These are phyloP conservation scores for Chrysomela aeneicollis DNA, from an alignment of 2,888 invertebrate species.

Conservation along the genomic window DNA sequence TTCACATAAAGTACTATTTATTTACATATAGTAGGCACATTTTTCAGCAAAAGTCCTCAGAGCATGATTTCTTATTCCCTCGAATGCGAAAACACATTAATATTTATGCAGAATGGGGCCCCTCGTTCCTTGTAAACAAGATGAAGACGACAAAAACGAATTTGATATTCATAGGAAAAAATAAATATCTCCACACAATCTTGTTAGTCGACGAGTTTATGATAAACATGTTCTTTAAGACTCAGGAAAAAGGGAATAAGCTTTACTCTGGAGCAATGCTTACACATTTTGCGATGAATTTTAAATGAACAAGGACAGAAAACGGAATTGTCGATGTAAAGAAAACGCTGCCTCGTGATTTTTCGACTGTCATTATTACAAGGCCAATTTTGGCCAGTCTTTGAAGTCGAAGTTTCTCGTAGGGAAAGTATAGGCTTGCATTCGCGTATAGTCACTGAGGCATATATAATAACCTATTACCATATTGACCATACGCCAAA, in stretches of 20 bases:
- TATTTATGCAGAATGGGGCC: constrained; percentile 19
- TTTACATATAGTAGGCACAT: too few relatives aligned
- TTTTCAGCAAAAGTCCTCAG: neutral
- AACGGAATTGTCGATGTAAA: neutral
- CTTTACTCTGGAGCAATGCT: constrained; percentile 42
- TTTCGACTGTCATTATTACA: neutral
- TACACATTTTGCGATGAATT: constrained; percentile 46
- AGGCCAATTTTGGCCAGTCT: too few relatives aligned
- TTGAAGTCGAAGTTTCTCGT: too few relatives aligned
- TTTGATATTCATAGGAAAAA: constrained; percentile 56
- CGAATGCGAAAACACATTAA: constrained; percentile 10
- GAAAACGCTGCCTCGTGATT: neutral
- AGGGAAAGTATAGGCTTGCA: too few relatives aligned
- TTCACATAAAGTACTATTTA: too few relatives aligned
- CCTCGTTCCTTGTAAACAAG: constrained; percentile 22
- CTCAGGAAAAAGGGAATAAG: constrained; percentile 46
- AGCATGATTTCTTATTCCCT: neutral
- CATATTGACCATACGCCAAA: too few relatives aligned
- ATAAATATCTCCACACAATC: constrained; percentile 52
- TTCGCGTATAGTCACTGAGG: too few relatives aligned
- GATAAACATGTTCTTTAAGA: constrained; percentile 48
- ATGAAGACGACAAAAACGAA: constrained; percentile 37
- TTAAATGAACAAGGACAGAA: constrained; percentile 28
- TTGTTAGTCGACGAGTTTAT: constrained; percentile 52
- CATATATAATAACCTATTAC: too few relatives aligned